Evolutionary conservation across 30 jellyfish, hydroid and myxozoan genomes (phyloP), one percentile per base, ranked within the genome.

Genomic region (Phacellophora camtschatica): DNA sequence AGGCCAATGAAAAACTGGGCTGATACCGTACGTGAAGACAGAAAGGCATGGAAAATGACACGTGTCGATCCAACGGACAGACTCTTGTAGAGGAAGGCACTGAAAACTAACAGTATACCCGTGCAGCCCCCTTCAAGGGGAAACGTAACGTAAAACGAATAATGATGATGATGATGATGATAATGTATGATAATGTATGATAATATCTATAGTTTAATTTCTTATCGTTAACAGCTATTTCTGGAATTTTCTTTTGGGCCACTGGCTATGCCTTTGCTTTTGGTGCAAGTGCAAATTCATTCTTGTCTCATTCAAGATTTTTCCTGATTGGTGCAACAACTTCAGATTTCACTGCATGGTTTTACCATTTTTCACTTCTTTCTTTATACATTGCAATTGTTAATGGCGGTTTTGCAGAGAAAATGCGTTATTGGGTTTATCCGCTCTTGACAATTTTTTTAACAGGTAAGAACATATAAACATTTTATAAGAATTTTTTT

Each of bases 261-360:
- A 63, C 88, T 3, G 98, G 98, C 15, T 92, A 41, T 48, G 98
- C 98, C 22, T 92, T 92, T 55, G 96, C 97, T 3, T 50, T 77
- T 54, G 97, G 97, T 15, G 25, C 78, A 2, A 2, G 54, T 15
- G 66, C 86, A 0, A 86, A 91, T 68, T 71, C 80, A 36, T 85
- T 84, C 86, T 33, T 92, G 57, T 85, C 98, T 3, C 92, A 86
- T 51, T 23, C 83, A 20, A 35, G 89, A 39, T 92, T 92, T 69
- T 92, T 92, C 74, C 85, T 92, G 11, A 78, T 85, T 42, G 95
- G 86, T 55, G 98, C 97, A 1, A 81, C 85, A 23, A 30, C 61
- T 16, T 48, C 62, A 5, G 95, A 92, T 8, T 66, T 28, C 27
- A 36, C 16, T 27, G 37, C 48, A 37, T 92, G 93, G 86, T 81